Percentiles rank a stretch among this genome's conserved stretches.
Evolutionary conservation across 2,888 invertebrate genomes (phyloP).

Genomic region (Acrobasis consociella): DNA sequence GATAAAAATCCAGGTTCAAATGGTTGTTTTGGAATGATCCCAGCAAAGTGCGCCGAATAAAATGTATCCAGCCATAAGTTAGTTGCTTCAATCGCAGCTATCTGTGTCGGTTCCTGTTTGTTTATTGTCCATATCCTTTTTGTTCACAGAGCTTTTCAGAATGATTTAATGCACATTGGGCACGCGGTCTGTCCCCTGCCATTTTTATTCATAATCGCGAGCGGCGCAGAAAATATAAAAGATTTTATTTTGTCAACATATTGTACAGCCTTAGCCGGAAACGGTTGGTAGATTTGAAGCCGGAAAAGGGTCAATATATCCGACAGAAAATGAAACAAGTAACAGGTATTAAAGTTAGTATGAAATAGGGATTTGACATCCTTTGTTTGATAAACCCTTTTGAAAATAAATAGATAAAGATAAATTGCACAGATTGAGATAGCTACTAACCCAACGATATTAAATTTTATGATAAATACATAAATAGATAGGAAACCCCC

Average conservation of each 20-base stretch:
- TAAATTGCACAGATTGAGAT: too few relatives aligned
- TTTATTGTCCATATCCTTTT: constrained; percentile 75
- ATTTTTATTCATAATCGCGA: constrained; percentile 58
- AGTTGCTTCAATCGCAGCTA: constrained; percentile 55
- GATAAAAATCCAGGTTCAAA: constrained; percentile 49
- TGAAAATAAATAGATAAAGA: too few relatives aligned
- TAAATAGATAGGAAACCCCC: too few relatives aligned
- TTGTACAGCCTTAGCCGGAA: not conserved
- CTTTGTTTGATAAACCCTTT: too few relatives aligned
- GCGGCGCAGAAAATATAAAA: constrained; percentile 48
- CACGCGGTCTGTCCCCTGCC: constrained; percentile 47
- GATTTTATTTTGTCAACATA: constrained; percentile 30
- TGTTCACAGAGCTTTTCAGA: constrained; percentile 64
- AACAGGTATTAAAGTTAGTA: too few relatives aligned
- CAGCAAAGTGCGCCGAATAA: constrained; percentile 50
- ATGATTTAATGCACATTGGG: constrained; percentile 66
- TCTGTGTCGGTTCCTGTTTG: constrained; percentile 62
- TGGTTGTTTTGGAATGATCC: constrained; percentile 51
- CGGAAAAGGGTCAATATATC: too few relatives aligned
- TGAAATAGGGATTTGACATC: too few relatives aligned
- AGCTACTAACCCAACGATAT: too few relatives aligned
- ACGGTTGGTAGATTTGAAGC: too few relatives aligned
- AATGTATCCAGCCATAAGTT: constrained; percentile 53
- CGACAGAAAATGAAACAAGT: too few relatives aligned
- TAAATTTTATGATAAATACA: too few relatives aligned